Conservation (phyloP, 2,888 invertebrate species). For the Zaprionus lineosus region DNA sequence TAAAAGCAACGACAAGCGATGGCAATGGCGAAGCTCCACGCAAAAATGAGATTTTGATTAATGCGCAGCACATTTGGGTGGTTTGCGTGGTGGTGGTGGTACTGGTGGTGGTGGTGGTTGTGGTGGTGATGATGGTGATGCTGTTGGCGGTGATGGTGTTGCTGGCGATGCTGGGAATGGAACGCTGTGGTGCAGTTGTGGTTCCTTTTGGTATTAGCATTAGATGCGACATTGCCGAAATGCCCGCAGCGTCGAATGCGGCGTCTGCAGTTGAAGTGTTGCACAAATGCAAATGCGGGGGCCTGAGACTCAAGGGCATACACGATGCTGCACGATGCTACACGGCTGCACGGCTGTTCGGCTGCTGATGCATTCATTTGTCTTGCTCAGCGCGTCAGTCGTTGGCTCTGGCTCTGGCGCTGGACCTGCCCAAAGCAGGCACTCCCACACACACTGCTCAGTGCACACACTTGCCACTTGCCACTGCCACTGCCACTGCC, state of each 20-base stretch:
- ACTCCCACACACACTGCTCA: too few species aligned
- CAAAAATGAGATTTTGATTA: constrained; percentile 76
- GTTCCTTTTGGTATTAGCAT: constrained; percentile 7
- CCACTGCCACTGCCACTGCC: too few species aligned
- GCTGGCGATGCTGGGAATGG: too few species aligned
- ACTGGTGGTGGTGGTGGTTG: too few species aligned
- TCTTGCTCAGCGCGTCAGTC: constrained; percentile 57
- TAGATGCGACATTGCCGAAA: constrained; percentile 47
- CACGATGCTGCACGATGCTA: not conserved
- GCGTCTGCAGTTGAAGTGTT: constrained; percentile 60
- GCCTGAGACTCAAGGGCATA: constrained; percentile 42
- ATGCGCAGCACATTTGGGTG: constrained; percentile 50
- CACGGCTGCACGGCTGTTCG: not conserved
- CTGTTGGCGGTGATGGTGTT: too few species aligned
- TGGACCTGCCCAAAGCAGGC: constrained; percentile 59
- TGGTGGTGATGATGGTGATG: too few species aligned
- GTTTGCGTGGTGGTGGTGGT: constrained; percentile 2
- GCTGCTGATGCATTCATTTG: constrained; percentile 62
- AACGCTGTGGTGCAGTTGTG: constrained; percentile 1
- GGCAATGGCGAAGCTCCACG: too few species aligned
- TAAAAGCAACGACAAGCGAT: too few species aligned
- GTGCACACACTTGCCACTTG: too few species aligned
- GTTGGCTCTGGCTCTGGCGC: constrained; percentile 47
- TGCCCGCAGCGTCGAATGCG: constrained; percentile 32
- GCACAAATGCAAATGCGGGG: constrained; percentile 61